phyloP scores from a whole-genome alignment of 2,888 invertebrate species.

The Xestia xanthographa region DNA sequence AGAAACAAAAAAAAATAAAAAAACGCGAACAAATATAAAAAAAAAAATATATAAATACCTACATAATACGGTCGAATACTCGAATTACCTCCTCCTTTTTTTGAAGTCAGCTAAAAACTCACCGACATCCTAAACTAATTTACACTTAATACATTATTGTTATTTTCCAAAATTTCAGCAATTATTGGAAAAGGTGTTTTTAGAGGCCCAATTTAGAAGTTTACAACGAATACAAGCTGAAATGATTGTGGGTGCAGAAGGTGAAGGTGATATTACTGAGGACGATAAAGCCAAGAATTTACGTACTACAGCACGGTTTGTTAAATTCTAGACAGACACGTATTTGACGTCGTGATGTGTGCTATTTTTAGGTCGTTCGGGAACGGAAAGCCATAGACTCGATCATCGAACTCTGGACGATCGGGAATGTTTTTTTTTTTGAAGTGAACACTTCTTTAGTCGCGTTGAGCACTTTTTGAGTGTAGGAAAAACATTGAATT shows the following conservation, averaged over 20 bases:
- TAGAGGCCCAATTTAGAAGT: slow-evolving; percentile 72
- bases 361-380: too few relatives aligned
- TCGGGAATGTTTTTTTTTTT: too few relatives aligned
- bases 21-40: too few relatives aligned
- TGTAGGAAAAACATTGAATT: too few relatives aligned
- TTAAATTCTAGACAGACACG: not conserved
- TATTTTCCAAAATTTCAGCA: slow-evolving; percentile 63
- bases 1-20: too few relatives aligned
- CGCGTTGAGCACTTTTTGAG: too few relatives aligned
- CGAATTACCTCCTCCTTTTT: too few relatives aligned
- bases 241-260: slow-evolving; percentile 48
- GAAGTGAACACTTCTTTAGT: too few relatives aligned
- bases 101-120: not conserved
- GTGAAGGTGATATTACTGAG: slow-evolving; percentile 59
- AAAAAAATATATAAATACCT: too few relatives aligned
- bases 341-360: not conserved
- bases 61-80: too few relatives aligned
- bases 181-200: slow-evolving; percentile 75
- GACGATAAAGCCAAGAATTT: slow-evolving; percentile 66
- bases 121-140: not conserved
- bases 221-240: slow-evolving; percentile 66
- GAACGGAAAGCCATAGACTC: too few relatives aligned
- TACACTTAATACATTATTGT: not conserved
- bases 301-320: slow-evolving; percentile 76
- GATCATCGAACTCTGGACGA: too few relatives aligned